A percentile compares a stretch with the other conserved stretches of the same genome.
These are phyloP conservation scores for Peromyscus aztecus DNA, from an alignment of 2,797 vertebrate genomes.

Conservation along the genomic window DNA sequence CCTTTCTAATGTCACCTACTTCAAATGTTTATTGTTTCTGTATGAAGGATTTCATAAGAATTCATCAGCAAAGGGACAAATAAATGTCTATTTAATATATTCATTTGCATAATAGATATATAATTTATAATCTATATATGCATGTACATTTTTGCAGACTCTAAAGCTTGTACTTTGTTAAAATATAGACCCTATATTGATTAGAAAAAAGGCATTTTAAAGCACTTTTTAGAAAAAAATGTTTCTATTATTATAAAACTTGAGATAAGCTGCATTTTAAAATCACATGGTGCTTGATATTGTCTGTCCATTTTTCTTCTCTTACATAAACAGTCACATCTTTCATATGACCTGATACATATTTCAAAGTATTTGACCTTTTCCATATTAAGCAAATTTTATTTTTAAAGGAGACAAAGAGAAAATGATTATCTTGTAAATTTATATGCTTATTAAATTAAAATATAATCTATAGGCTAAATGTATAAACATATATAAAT, in stretches of 20 bases:
- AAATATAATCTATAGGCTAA: neutral
- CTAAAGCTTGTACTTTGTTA: neutral
- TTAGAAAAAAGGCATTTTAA: neutral
- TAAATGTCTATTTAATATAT: neutral
- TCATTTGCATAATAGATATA: neutral
- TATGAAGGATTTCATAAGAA: neutral
- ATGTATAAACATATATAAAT: neutral
- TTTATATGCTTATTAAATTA: neutral
- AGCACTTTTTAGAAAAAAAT: neutral
- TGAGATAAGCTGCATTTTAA: neutral
- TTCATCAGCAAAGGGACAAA: neutral
- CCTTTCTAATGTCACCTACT: neutral
- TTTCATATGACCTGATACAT: neutral
- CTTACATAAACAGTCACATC: neutral
- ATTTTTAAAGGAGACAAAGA: neutral
- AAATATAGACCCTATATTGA: neutral
- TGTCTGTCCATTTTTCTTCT: neutral
- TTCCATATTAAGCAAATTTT: constrained; percentile 17
- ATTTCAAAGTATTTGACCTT: neutral
- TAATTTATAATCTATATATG: neutral
- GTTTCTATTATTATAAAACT: neutral
- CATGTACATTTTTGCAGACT: neutral
- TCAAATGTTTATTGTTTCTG: neutral
- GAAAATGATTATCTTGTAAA: neutral
- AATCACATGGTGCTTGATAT: neutral